Evolutionary conservation across 2,888 invertebrate species (phyloP).

Genomic region (Nomada lathburiana): DNA sequence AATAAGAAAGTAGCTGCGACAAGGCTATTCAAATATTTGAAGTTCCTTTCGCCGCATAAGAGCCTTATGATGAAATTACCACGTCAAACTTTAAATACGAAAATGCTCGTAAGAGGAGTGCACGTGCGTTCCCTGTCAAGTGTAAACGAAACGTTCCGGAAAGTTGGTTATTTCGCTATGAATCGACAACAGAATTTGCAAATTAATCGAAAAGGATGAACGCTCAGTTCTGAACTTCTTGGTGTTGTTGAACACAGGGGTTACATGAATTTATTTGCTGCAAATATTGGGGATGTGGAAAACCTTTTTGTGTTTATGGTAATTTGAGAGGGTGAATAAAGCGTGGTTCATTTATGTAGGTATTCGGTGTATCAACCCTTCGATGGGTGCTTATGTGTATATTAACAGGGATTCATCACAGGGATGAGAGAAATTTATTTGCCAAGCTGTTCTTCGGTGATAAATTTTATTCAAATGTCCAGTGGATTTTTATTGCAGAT

Average conservation of each 20-base stretch:
- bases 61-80: conserved; percentile 39
- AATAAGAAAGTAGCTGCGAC: conserved; percentile 28
- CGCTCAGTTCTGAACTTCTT: background rate
- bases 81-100: conserved; percentile 16
- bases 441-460: too few relatives aligned
- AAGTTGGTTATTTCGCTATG: background rate
- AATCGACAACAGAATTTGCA: background rate
- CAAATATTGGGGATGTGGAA: conserved; percentile 26
- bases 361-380: background rate
- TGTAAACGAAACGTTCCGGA: background rate
- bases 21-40: conserved; percentile 47
- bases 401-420: too few relatives aligned
- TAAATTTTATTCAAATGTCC: background rate
- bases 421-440: background rate
- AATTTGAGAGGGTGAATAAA: background rate
- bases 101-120: conserved; percentile 6
- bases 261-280: conserved; percentile 5
- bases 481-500: background rate
- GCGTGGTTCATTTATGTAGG: background rate
- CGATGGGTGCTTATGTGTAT: background rate
- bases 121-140: background rate
- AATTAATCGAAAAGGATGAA: conserved; percentile 12
- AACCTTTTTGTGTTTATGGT: conserved; percentile 34
- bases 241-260: background rate
- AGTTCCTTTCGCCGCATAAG: conserved; percentile 18